A percentile compares a stretch with the other conserved stretches of the same genome.
These are phyloP conservation scores for Amiota minor DNA, from an alignment of 2,888 invertebrate species.

Conservation along the genomic window DNA sequence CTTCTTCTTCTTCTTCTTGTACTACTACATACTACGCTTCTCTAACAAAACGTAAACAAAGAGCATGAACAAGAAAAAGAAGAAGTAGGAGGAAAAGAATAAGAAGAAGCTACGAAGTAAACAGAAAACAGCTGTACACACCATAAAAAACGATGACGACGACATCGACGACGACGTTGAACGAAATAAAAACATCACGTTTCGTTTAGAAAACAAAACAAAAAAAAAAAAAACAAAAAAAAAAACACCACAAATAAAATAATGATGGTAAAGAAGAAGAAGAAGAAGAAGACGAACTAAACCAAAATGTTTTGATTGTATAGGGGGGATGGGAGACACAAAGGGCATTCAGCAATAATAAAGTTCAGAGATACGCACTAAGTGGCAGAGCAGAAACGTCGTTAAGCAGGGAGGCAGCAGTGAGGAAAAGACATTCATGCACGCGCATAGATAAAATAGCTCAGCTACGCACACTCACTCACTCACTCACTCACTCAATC, in stretches of 20 bases:
- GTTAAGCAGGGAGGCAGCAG: too few species aligned
- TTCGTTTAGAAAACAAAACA: background rate
- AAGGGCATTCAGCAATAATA: background rate
- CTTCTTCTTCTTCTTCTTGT: background rate
- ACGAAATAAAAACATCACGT: conserved; percentile 11
- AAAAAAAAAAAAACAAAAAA: conserved; percentile 4
- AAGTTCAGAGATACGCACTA: conserved; percentile 10
- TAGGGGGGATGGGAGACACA: too few species aligned
- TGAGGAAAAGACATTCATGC: background rate
- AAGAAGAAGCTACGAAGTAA: conserved; percentile 66
- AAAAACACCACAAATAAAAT: conserved; percentile 4
- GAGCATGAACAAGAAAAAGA: conserved; percentile 65
- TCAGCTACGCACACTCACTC: conserved; percentile 8
- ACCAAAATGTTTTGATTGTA: background rate
- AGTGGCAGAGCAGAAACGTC: too few species aligned
- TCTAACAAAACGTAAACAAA: conserved; percentile 61
- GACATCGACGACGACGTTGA: background rate
- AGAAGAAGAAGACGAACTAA: background rate
- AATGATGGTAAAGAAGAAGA: conserved; percentile 4
- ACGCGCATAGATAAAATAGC: background rate
- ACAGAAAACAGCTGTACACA: conserved; percentile 67
- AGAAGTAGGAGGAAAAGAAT: conserved; percentile 65
- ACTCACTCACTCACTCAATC: conserved; percentile 5
- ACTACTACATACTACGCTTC: conserved; percentile 13
- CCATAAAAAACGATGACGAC: conserved; percentile 39